Conservation (phyloP, 2,797 vertebrate species). For the Notolepis coatsorum region DNA sequence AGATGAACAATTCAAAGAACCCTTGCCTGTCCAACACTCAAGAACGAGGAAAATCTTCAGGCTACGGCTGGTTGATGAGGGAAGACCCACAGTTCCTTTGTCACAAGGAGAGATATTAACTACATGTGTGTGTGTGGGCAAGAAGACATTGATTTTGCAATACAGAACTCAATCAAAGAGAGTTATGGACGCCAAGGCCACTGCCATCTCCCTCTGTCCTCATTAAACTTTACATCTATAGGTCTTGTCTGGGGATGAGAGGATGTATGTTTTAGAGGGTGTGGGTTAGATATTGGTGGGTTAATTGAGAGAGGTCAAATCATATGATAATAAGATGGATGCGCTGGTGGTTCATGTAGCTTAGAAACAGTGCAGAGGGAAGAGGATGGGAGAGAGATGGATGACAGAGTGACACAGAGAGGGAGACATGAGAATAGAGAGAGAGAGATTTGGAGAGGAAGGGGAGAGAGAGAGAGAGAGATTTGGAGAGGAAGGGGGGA, state of each 20-base stretch:
- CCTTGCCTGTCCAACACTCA: slow-evolving; percentile 39
- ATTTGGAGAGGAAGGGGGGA: background rate
- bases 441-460: background rate
- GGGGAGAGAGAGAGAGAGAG: background rate
- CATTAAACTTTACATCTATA: slow-evolving; percentile 70
- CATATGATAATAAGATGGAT: slow-evolving; percentile 37
- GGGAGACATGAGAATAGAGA: slow-evolving; percentile 1
- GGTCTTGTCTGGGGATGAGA: slow-evolving; percentile 52
- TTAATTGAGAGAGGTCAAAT: slow-evolving; percentile 50
- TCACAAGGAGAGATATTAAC: slow-evolving; percentile 69
- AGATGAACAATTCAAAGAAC: slow-evolving; percentile 56
- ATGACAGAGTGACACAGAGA: slow-evolving; percentile 11
- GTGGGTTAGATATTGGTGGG: slow-evolving; percentile 59
- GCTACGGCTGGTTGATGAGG: slow-evolving; percentile 56
- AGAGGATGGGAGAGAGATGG: background rate
- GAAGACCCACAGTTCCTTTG: slow-evolving; percentile 65
- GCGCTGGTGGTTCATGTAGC: slow-evolving; percentile 22
- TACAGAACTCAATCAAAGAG: slow-evolving; percentile 77
- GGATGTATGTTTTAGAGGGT: no score
- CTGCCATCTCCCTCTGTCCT: slow-evolving; percentile 59
- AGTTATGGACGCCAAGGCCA: slow-evolving; percentile 69
- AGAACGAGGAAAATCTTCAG: slow-evolving; percentile 49
- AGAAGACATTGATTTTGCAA: slow-evolving; percentile 77
- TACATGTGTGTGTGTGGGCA: slow-evolving; percentile 67
- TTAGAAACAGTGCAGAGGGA: background rate